Evolutionary conservation across 2,797 vertebrate genomes (phyloP), one percentile per base, ranked within the genome.

Genomic region (Brachyalestes nurse): DNA sequence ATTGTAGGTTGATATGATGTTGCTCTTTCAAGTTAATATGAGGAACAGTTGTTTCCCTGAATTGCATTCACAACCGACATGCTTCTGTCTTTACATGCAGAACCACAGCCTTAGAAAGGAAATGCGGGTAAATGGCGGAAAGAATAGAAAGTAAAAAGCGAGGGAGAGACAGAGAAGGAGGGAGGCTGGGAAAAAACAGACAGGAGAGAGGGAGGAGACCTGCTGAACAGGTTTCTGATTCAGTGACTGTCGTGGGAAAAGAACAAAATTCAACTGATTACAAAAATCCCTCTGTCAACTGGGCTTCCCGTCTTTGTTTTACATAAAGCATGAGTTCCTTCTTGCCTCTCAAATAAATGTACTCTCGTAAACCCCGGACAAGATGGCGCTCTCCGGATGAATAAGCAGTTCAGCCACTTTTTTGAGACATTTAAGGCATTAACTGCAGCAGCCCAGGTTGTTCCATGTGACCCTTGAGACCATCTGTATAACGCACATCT

Each of bases 191-290:
- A 83, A 82, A 86, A 65, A 82, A 82, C 19, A 78, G 76, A 78
- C 17, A 75, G 28, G 82, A 84, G 91, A 87, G 61, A 34, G 28
- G 88, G 85, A 78, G 88, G 72, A 74, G 84, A 90, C 90, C 86
- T 0, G 87, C 88, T 75, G 70, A 72, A 91, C 93, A 78, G 90
- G 92, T 94, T 89, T 87, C 23, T 75, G 14, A 78, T 82, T 79
- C 79, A 82, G 62, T 57, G 28, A 65, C 23, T 64, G 86, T 87
- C 83, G 87, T 92, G 91, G 88, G 91, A 34, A 93, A 93, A 90
- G 51, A 82, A 87, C 72, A 86, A 57, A 77, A 86, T 85, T 47
- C 62, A 85, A 53, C 81, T 62, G 83, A 81, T 77, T 72, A 82
- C 58, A 49, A 57, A 13, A 72, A 72, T 49, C 23, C 70, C 38